Percentiles rank a stretch among this genome's conserved stretches.
phyloP scores from a whole-genome alignment of 2,797 vertebrate species.

The Lepus townsendii region DNA sequence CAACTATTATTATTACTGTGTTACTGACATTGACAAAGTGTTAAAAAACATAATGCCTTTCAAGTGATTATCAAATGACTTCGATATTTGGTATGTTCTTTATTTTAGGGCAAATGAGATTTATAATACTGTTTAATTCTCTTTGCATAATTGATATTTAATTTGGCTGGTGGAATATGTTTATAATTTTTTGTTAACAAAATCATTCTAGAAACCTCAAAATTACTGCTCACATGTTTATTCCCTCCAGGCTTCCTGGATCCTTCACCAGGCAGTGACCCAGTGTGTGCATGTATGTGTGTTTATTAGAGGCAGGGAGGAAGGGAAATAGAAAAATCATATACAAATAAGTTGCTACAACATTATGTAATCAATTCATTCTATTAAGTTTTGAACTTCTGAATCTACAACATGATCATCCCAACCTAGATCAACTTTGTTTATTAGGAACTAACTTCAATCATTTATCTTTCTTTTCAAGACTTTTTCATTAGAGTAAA shows the following conservation, averaged over 20 bases:
- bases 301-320: not conserved
- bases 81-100: not conserved
- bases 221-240: not conserved
- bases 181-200: conserved; percentile 51
- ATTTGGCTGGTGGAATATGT: not conserved
- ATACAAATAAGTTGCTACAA: not conserved
- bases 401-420: conserved; percentile 1
- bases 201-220: conserved; percentile 45
- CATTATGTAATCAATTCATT: conserved; percentile 16
- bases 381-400: conserved; percentile 1
- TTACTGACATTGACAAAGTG: not conserved
- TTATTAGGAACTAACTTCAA: conserved; percentile 20
- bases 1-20: not conserved
- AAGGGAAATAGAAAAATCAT: not conserved
- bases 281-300: no score
- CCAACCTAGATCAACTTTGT: not conserved
- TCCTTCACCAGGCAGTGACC: not conserved
- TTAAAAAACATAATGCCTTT: conserved; percentile 18
- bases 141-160: not conserved
- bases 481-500: not conserved
- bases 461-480: not conserved
- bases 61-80: not conserved
- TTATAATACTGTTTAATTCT: conserved; percentile 35
- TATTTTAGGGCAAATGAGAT: not conserved
- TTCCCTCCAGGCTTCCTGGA: not conserved